Percentiles rank a stretch among this genome's conserved stretches.
phyloP scores from a whole-genome alignment of 2,797 vertebrate genomes.

The Potorous gilbertii region DNA sequence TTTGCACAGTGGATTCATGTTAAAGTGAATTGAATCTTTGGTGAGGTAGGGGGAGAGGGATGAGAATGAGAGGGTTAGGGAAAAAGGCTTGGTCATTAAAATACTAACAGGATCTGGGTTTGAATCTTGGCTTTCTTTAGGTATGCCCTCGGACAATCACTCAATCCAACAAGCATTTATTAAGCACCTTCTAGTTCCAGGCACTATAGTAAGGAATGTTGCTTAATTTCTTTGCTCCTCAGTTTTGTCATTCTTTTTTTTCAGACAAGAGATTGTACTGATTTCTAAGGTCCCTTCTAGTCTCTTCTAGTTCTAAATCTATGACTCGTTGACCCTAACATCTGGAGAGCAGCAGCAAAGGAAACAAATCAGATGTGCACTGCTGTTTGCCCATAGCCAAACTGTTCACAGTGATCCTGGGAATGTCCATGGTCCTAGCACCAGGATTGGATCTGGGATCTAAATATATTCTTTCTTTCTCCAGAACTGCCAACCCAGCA shows the following conservation, averaged over 20 bases:
- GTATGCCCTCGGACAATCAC: not conserved
- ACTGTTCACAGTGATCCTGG: not conserved
- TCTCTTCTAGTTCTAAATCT: not conserved
- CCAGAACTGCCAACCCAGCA: not conserved
- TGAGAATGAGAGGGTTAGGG: not conserved
- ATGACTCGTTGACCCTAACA: not conserved
- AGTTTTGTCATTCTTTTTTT: not conserved
- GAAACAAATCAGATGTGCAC: not conserved
- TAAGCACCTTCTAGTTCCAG: not conserved
- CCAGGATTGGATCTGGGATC: not conserved
- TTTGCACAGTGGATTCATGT: not conserved
- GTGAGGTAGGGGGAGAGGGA: not conserved
- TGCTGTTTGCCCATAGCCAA: not conserved
- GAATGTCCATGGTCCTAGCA: not conserved
- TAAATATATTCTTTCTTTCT: not conserved
- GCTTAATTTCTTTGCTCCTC: not conserved
- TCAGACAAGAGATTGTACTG: fast-evolving
- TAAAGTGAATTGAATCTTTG: not conserved
- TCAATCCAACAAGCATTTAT: not conserved
- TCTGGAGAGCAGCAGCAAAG: not conserved
- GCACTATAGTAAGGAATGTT: not conserved
- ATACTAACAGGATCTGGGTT: not conserved
- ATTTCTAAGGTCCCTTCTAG: not conserved
- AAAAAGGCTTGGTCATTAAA: not conserved
- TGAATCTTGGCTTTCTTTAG: not conserved